Conservation (phyloP, 2,888 invertebrate species). For the Lamproptera curius region DNA sequence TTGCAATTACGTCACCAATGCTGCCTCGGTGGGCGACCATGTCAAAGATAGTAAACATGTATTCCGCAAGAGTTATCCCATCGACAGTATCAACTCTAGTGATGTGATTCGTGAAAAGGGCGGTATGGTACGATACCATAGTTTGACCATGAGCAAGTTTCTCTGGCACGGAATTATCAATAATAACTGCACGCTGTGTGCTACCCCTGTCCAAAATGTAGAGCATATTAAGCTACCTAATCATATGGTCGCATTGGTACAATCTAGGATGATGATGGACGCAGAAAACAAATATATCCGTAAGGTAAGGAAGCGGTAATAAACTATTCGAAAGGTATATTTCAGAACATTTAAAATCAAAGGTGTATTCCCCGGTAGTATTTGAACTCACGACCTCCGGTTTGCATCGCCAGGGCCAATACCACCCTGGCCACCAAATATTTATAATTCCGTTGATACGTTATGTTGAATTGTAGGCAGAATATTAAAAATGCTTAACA, state of each 20-base stretch:
- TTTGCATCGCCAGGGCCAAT: too few species aligned
- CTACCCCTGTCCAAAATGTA: constrained; percentile 25
- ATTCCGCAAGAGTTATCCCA: constrained; percentile 30
- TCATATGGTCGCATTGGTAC: constrained; percentile 36
- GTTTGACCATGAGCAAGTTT: constrained; percentile 32
- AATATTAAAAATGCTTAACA: too few species aligned
- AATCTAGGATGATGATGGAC: not conserved
- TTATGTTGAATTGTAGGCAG: too few species aligned
- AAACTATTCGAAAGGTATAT: too few species aligned
- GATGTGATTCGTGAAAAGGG: constrained; percentile 24
- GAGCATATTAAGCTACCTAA: constrained; percentile 33
- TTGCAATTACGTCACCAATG: constrained; percentile 38
- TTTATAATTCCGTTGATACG: too few species aligned
- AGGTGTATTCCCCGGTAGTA: too few species aligned
- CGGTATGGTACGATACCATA: constrained; percentile 33
- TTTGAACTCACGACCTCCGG: too few species aligned
- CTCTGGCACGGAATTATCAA: constrained; percentile 48
- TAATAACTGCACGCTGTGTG: constrained; percentile 42
- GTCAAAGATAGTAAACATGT: constrained; percentile 36
- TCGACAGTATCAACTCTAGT: constrained; percentile 23
- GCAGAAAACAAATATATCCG: constrained; percentile 32
- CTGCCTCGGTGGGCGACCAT: constrained; percentile 33
- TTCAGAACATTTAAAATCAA: too few species aligned
- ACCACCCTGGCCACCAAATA: too few species aligned
- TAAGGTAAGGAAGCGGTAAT: constrained; percentile 25